These are phyloP conservation scores for Erebia ligea DNA, from an alignment of 2,888 invertebrate species.

Conservation along the genomic window DNA sequence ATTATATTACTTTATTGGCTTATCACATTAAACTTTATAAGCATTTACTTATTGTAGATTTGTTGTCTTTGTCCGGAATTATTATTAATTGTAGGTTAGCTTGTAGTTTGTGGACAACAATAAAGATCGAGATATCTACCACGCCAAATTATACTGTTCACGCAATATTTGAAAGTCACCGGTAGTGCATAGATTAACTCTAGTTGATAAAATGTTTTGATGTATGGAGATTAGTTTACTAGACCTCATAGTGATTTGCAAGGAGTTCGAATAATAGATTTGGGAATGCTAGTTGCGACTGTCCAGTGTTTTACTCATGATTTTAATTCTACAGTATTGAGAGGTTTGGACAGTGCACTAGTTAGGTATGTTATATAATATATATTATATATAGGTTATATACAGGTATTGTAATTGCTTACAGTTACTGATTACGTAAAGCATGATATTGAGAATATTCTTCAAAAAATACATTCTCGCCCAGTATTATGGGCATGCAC, in stretches of 20 bases:
- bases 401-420: too few species aligned
- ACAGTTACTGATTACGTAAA: too few species aligned
- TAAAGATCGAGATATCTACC: slow-evolving; percentile 47
- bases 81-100: slow-evolving; percentile 25
- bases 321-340: too few species aligned
- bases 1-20: slow-evolving; percentile 14
- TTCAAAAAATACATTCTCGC: too few species aligned
- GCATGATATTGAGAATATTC: too few species aligned
- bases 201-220: neutral
- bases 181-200: slow-evolving; percentile 46
- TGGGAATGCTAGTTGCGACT: too few species aligned
- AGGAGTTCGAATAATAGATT: neutral
- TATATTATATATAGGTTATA: too few species aligned
- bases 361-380: too few species aligned
- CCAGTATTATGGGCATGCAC: too few species aligned
- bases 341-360: too few species aligned
- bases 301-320: too few species aligned
- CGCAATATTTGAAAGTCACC: slow-evolving; percentile 79
- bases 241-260: neutral
- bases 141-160: slow-evolving; percentile 66
- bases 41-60: slow-evolving; percentile 21
- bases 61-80: slow-evolving; percentile 19
- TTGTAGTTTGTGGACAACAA: slow-evolving; percentile 29
- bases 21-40: slow-evolving; percentile 12
- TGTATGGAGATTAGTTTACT: neutral